phyloP scores from a whole-genome alignment of 2,113 vertebrate genomes.

The Oreochromis spilurus region DNA sequence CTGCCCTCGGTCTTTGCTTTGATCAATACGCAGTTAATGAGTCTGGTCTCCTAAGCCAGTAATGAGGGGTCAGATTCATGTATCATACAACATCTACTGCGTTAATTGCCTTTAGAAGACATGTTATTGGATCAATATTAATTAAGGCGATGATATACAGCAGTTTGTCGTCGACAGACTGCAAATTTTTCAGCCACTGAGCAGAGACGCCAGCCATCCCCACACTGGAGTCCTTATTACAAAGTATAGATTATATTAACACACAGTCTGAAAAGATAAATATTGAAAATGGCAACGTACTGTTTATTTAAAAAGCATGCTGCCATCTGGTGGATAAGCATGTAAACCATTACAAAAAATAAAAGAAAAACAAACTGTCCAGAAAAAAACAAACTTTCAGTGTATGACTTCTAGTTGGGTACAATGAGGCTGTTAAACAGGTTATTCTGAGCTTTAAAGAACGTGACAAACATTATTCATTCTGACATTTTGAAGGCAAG shows the following conservation, averaged over 20 bases:
- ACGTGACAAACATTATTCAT: background rate
- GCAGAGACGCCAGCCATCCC: background rate
- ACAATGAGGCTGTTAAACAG: background rate
- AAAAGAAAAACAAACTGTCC: background rate
- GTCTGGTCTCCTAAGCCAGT: background rate
- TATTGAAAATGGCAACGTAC: background rate
- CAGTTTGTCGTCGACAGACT: background rate
- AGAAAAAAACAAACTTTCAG: background rate
- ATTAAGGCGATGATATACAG: background rate
- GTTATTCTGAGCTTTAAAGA: background rate
- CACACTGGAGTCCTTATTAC: background rate
- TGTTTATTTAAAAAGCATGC: background rate
- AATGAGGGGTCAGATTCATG: conserved; percentile 16
- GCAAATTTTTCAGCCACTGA: background rate
- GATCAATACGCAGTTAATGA: conserved; percentile 40
- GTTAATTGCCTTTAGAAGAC: background rate
- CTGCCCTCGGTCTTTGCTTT: conserved; percentile 42
- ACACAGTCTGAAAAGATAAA: background rate
- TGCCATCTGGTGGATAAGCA: conserved; percentile 39
- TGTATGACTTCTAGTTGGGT: background rate
- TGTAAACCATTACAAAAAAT: background rate
- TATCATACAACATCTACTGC: background rate
- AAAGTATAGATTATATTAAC: background rate
- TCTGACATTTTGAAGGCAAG: background rate
- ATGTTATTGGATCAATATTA: conserved; percentile 10